phyloP scores from a whole-genome alignment of 2,888 invertebrate genomes.

The Mesorhabditis belari region DNA sequence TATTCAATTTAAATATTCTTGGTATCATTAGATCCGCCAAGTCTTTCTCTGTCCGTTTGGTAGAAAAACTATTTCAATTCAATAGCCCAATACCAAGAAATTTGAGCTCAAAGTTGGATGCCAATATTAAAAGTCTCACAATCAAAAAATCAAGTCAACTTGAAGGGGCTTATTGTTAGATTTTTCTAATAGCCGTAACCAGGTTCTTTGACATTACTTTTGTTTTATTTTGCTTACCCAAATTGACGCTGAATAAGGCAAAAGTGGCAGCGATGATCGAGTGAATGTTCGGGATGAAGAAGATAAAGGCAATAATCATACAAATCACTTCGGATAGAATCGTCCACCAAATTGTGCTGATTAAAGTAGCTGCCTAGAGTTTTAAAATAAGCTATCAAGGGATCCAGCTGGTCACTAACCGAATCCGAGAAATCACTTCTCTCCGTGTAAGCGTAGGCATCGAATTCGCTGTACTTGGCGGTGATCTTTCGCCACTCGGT shows the following conservation, averaged over 20 bases:
- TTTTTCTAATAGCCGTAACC: no score
- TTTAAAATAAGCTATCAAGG: neutral
- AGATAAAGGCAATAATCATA: conserved; percentile 30
- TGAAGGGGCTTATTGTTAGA: no score
- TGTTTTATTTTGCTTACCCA: conserved; percentile 19
- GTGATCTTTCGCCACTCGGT: conserved; percentile 33
- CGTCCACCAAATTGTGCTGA: conserved; percentile 33
- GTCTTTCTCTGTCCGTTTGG: no score
- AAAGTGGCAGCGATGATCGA: conserved; percentile 35
- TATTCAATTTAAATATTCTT: no score
- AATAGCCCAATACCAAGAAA: no score
- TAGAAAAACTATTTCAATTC: no score
- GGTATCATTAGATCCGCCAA: no score
- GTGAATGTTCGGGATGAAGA: conserved; percentile 31
- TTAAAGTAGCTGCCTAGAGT: conserved; percentile 24
- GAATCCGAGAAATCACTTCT: conserved; percentile 35
- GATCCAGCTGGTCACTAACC: conserved; percentile 8
- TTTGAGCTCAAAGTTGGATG: no score
- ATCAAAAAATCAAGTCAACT: no score
- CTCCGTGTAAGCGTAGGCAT: conserved; percentile 32
- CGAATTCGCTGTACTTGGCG: conserved; percentile 13
- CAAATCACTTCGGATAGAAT: conserved; percentile 34
- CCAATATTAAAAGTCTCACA: no score
- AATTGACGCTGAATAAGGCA: conserved; percentile 31
- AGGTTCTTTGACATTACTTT: no score